A percentile compares a stretch with the other conserved stretches of the same genome.
Evolutionary conservation across 2,888 invertebrate genomes (phyloP).

Genomic region (Andrena marginata): DNA sequence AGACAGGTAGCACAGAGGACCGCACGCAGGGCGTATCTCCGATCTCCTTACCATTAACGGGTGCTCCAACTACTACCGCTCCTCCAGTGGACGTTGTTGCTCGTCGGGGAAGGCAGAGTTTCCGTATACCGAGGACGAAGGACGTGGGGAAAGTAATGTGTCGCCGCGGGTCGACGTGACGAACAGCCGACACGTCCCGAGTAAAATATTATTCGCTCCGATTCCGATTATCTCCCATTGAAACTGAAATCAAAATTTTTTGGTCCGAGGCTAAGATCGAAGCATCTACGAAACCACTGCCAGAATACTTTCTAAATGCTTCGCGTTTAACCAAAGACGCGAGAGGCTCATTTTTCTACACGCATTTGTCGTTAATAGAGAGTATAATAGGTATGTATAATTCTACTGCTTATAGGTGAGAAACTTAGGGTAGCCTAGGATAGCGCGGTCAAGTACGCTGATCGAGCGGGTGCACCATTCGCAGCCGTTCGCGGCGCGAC

Average conservation of each 20-base stretch:
- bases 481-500: slow-evolving; percentile 46
- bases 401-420: slow-evolving; percentile 73
- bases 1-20: slow-evolving; percentile 6
- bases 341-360: slow-evolving; percentile 85
- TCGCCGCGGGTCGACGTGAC: not conserved
- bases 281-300: slow-evolving; percentile 83
- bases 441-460: slow-evolving; percentile 60
- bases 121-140: not conserved
- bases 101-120: slow-evolving; percentile 7
- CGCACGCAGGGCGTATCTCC: slow-evolving; percentile 2
- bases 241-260: slow-evolving; percentile 81
- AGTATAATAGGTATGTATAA: slow-evolving; percentile 67
- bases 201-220: slow-evolving; percentile 46
- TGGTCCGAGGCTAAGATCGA: slow-evolving; percentile 82
- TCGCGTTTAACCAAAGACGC: slow-evolving; percentile 83
- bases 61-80: not conserved
- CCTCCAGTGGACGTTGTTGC: slow-evolving; percentile 14
- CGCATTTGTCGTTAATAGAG: slow-evolving; percentile 81
- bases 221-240: slow-evolving; percentile 62
- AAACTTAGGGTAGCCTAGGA: slow-evolving; percentile 72
- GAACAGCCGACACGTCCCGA: slow-evolving; percentile 30
- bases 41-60: not conserved
- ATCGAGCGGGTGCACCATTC: slow-evolving; percentile 29
- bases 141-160: not conserved
- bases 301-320: slow-evolving; percentile 83